phyloP scores from a whole-genome alignment of 2,113 vertebrate species.

The Nematolebias whitei region DNA sequence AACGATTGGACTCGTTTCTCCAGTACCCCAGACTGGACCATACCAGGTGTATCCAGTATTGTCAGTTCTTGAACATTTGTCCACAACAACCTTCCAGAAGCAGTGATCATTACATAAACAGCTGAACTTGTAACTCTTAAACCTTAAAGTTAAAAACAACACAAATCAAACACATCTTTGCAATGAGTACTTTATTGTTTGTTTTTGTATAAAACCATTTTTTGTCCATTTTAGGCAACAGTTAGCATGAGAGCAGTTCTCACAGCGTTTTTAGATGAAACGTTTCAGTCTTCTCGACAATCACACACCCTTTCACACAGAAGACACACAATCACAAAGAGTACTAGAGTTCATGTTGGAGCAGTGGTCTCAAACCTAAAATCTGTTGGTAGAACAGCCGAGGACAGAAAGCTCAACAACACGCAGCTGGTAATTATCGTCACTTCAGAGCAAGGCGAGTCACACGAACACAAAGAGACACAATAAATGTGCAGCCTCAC shows the following conservation, averaged over 20 bases:
- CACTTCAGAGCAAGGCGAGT: slow-evolving; percentile 59
- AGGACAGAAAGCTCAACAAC: slow-evolving; percentile 52
- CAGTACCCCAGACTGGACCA: too few species aligned
- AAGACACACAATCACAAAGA: slow-evolving; percentile 61
- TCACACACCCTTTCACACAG: slow-evolving; percentile 48
- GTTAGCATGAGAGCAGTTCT: slow-evolving; percentile 74
- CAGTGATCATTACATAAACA: too few species aligned
- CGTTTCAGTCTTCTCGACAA: slow-evolving; percentile 52
- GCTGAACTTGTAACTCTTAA: background rate
- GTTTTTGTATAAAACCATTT: slow-evolving; percentile 77
- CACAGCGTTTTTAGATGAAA: slow-evolving; percentile 69
- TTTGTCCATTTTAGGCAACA: slow-evolving; percentile 77
- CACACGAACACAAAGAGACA: slow-evolving; percentile 50
- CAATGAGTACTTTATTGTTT: slow-evolving; percentile 72
- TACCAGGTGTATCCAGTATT: too few species aligned
- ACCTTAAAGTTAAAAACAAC: background rate
- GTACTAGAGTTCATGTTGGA: slow-evolving; percentile 56
- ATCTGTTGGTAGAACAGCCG: slow-evolving; percentile 57
- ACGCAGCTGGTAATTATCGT: slow-evolving; percentile 59
- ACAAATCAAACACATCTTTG: slow-evolving; percentile 31
- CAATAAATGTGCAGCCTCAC: slow-evolving; percentile 45
- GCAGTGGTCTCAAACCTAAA: slow-evolving; percentile 74
- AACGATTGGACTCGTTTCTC: too few species aligned
- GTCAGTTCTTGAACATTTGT: too few species aligned
- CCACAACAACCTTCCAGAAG: too few species aligned